Conservation (phyloP, 2,113 vertebrate genomes). For the Gopherus flavomarginatus region DNA sequence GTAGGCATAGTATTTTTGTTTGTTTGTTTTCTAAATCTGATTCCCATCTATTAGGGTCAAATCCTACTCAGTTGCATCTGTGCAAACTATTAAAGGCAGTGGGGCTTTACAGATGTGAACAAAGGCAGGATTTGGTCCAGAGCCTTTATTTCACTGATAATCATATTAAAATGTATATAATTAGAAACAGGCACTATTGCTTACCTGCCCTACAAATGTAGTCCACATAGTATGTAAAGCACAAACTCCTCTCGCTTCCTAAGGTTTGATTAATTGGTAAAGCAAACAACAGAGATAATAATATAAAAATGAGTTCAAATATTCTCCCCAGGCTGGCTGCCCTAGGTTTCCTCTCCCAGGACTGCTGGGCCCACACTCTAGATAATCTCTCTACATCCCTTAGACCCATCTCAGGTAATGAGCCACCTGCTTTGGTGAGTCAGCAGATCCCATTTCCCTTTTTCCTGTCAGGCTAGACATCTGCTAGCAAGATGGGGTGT, state of each 20-base stretch:
- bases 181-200: background rate
- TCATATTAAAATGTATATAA: background rate
- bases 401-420: background rate
- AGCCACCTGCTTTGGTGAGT: background rate
- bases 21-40: too few relatives aligned
- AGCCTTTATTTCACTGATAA: background rate
- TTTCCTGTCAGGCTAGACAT: background rate
- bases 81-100: background rate
- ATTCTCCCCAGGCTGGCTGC: background rate
- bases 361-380: background rate
- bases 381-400: background rate
- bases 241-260: background rate
- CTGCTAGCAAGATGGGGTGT: background rate
- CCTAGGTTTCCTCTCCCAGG: background rate
- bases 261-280: background rate
- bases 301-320: background rate
- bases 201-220: background rate
- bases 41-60: background rate
- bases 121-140: background rate
- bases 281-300: background rate
- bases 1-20: background rate
- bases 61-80: background rate
- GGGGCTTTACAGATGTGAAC: background rate
- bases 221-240: background rate
- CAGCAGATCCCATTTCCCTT: background rate